Evolutionary conservation across 2,113 vertebrate species (phyloP).

Genomic region (Macrotus californicus): DNA sequence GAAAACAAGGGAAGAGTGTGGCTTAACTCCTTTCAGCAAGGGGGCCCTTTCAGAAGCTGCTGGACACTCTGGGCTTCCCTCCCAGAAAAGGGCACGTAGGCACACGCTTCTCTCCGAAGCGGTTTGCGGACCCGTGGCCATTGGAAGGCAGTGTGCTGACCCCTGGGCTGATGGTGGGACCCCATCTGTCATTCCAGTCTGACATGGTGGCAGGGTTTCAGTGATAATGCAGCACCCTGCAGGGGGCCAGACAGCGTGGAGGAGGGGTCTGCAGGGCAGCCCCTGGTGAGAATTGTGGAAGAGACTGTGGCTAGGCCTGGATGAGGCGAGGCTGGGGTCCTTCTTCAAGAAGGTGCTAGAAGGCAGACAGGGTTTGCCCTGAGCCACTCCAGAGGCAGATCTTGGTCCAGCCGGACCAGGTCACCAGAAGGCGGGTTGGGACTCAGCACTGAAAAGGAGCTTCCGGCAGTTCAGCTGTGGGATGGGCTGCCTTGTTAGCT

Average conservation of each 20-base stretch:
- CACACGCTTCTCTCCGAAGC: fast-evolving
- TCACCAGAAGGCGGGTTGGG: neutral
- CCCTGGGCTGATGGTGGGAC: neutral
- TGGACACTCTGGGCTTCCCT: neutral
- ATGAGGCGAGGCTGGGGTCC: neutral
- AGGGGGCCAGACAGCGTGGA: neutral
- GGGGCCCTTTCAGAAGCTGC: neutral
- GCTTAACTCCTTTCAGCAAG: neutral
- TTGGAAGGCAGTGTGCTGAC: fast-evolving
- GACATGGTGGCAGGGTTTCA: neutral
- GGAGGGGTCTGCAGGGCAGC: neutral
- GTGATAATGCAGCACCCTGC: fast-evolving
- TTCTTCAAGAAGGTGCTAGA: neutral
- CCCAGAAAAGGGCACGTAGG: neutral
- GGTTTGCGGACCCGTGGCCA: neutral
- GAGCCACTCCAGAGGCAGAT: neutral
- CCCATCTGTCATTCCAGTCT: fast-evolving
- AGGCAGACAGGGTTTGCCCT: neutral
- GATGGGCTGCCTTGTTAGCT: neutral
- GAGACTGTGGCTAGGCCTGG: neutral
- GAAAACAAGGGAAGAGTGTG: neutral
- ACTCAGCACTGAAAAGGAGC: neutral
- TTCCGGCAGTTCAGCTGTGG: neutral
- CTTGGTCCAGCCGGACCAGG: too few species aligned
- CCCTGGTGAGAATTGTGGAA: neutral